These are phyloP conservation scores for Leptopilina myrica DNA, from an alignment of 2,888 invertebrate species.

Conservation along the genomic window DNA sequence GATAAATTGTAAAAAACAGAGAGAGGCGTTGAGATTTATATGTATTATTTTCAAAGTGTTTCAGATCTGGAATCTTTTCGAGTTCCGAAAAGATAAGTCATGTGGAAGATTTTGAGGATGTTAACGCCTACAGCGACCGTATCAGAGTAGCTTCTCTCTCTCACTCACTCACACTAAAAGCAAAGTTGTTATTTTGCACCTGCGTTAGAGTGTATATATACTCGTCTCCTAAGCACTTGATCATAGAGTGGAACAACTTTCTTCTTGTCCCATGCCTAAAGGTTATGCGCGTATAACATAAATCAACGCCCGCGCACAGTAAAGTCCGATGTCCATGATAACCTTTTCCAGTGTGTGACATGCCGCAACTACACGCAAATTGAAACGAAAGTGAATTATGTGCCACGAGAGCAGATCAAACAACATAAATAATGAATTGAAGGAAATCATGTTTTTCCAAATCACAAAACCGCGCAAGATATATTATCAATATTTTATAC, in stretches of 20 bases:
- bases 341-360: slow-evolving; percentile 9
- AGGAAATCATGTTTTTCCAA: slow-evolving; percentile 37
- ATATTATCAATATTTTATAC: slow-evolving; percentile 18
- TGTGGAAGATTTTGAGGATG: slow-evolving; percentile 55
- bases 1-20: neutral
- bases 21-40: neutral
- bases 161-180: too few species aligned
- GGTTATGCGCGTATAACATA: slow-evolving; percentile 59
- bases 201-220: slow-evolving; percentile 44
- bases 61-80: neutral
- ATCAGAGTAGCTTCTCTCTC: neutral
- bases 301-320: slow-evolving; percentile 60
- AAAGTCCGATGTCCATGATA: slow-evolving; percentile 26
- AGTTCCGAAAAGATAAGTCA: slow-evolving; percentile 39
- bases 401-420: slow-evolving; percentile 24
- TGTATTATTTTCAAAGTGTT: slow-evolving; percentile 1
- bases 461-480: slow-evolving; percentile 1
- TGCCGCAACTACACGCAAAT: slow-evolving; percentile 34
- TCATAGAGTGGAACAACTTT: slow-evolving; percentile 61
- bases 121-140: slow-evolving; percentile 55
- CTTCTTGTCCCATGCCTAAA: slow-evolving; percentile 58
- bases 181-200: slow-evolving; percentile 48
- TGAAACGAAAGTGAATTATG: slow-evolving; percentile 36
- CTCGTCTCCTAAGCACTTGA: slow-evolving; percentile 49
- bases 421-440: slow-evolving; percentile 23